These are phyloP conservation scores for Hystrix brachyura DNA, from an alignment of 2,113 vertebrate species.

Conservation along the genomic window DNA sequence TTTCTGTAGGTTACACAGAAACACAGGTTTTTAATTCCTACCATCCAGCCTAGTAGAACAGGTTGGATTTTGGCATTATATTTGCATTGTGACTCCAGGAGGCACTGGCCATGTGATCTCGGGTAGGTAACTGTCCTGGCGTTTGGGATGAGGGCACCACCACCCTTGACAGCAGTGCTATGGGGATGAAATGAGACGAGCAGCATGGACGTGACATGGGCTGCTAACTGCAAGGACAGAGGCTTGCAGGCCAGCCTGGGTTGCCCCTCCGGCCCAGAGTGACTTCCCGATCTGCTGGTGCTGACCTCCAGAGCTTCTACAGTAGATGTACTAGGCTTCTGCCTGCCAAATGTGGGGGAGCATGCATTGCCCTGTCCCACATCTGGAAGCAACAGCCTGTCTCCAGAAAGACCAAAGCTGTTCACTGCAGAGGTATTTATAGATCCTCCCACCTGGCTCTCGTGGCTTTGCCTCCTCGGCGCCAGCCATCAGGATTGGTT, in stretches of 20 bases:
- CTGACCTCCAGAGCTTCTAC: background rate
- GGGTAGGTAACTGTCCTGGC: background rate
- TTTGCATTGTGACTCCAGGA: background rate
- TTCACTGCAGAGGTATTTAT: background rate
- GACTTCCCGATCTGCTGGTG: background rate
- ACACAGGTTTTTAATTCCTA: background rate
- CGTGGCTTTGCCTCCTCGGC: background rate
- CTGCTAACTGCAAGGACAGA: too few relatives aligned
- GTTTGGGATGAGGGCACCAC: background rate
- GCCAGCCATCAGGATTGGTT: background rate
- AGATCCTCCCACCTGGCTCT: slow-evolving; percentile 21
- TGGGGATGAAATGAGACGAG: background rate
- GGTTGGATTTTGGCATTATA: background rate
- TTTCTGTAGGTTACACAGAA: background rate
- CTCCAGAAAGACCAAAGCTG: background rate
- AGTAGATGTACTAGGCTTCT: background rate
- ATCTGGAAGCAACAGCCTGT: background rate
- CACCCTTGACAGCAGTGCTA: background rate
- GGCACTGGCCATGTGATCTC: background rate
- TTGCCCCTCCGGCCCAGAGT: background rate
- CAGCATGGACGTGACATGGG: background rate
- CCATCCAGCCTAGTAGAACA: background rate
- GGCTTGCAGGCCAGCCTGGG: background rate
- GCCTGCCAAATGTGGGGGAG: background rate
- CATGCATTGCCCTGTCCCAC: background rate